Conservation (phyloP, 2,888 invertebrate species). For the Orchesellides sinensis region DNA sequence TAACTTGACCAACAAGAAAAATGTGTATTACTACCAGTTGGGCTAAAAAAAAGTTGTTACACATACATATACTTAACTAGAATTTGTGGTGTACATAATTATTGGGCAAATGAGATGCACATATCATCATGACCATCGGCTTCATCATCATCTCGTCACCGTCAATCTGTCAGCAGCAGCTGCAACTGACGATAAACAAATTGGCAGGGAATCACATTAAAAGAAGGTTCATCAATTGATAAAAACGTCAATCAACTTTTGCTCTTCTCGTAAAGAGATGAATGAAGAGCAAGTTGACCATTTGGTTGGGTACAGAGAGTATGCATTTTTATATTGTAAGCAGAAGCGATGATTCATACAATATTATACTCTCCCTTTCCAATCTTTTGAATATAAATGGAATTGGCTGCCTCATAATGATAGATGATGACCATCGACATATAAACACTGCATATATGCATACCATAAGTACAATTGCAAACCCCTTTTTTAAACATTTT, state of each 20-base stretch:
- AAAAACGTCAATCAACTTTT: slow-evolving; percentile 61
- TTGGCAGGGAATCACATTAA: slow-evolving; percentile 51
- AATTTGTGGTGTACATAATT: slow-evolving; percentile 1
- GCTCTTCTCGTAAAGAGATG: background rate
- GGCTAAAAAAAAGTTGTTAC: slow-evolving; percentile 2
- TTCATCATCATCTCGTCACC: background rate
- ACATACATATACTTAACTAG: background rate
- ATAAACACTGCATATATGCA: background rate
- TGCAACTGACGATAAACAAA: slow-evolving; percentile 54
- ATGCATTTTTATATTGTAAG: no score
- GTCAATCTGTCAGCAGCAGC: no score
- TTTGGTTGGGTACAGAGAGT: no score
- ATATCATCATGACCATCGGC: slow-evolving; percentile 6
- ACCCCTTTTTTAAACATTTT: no score
- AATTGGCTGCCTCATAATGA: background rate
- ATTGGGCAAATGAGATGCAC: slow-evolving; percentile 34
- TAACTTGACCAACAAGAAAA: background rate
- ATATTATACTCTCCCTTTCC: background rate
- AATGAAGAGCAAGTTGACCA: background rate
- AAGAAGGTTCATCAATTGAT: slow-evolving; percentile 51
- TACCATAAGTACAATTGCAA: background rate
- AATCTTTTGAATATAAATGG: background rate
- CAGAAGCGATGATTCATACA: background rate
- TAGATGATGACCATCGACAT: background rate
- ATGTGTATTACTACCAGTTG: slow-evolving; percentile 20